Evolutionary conservation across 2,797 vertebrate genomes (phyloP).

Genomic region (Halcyon leucocephala): DNA sequence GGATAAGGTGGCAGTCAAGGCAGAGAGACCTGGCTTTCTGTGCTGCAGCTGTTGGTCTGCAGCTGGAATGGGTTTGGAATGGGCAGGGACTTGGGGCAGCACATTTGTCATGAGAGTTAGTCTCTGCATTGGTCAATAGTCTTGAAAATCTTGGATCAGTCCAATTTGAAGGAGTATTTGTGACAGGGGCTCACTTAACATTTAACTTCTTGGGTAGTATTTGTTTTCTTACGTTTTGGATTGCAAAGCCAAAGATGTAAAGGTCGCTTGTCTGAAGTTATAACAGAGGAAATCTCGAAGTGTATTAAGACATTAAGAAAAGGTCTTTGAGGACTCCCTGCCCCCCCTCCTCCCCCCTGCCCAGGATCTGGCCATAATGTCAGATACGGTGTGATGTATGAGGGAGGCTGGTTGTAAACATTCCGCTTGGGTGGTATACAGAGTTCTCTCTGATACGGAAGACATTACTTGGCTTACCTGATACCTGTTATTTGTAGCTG

Average conservation of each 20-base stretch:
- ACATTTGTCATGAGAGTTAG: fast-evolving
- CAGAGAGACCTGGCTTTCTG: background rate
- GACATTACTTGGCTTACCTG: fast-evolving
- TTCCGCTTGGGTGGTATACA: background rate
- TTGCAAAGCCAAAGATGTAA: background rate
- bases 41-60: background rate
- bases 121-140: background rate
- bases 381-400: background rate
- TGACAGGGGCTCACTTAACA: fast-evolving
- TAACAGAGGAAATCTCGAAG: background rate
- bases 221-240: background rate
- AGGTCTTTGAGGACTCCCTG: background rate
- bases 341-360: background rate
- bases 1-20: background rate
- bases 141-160: background rate
- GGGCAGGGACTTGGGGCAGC: fast-evolving
- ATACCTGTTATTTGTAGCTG: background rate
- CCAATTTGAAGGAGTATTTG: background rate
- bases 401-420: background rate
- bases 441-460: background rate
- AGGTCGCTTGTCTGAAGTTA: background rate
- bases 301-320: background rate
- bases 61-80: background rate
- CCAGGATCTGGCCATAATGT: background rate
- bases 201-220: fast-evolving